Percentiles rank a stretch among this genome's conserved stretches.
Evolutionary conservation across 2,888 invertebrate species (phyloP).

Genomic region (Macrosiphum euphorbiae): DNA sequence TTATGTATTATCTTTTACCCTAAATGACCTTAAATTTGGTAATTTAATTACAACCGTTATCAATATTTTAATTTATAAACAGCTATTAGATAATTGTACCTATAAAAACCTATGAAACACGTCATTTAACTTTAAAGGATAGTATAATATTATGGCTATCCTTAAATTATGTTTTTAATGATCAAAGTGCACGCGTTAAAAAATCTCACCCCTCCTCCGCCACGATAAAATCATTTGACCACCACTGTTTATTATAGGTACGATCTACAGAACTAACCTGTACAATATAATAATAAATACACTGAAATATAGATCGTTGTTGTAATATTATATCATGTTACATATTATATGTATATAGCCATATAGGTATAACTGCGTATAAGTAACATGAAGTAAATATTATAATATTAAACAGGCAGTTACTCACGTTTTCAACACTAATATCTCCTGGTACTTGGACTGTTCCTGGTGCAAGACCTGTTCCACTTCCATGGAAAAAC

Average conservation of each 20-base stretch:
- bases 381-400: background rate
- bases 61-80: no score
- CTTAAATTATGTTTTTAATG: background rate
- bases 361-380: no score
- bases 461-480: conserved; percentile 83
- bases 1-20: no score
- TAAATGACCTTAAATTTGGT: no score
- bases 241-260: background rate
- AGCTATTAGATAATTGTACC: no score
- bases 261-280: background rate
- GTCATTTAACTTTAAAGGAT: no score
- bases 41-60: no score
- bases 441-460: conserved; percentile 87
- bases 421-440: conserved; percentile 84
- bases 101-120: no score
- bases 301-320: background rate
- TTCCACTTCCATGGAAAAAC: conserved; percentile 87
- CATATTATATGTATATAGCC: no score
- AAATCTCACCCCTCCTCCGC: background rate
- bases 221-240: background rate
- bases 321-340: background rate
- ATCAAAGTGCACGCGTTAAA: background rate
- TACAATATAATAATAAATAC: background rate
- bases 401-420: background rate
- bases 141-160: no score